These are phyloP conservation scores for Drosophila setifemur DNA, from an alignment of 1,140 invertebrate genomes.

Conservation along the genomic window DNA sequence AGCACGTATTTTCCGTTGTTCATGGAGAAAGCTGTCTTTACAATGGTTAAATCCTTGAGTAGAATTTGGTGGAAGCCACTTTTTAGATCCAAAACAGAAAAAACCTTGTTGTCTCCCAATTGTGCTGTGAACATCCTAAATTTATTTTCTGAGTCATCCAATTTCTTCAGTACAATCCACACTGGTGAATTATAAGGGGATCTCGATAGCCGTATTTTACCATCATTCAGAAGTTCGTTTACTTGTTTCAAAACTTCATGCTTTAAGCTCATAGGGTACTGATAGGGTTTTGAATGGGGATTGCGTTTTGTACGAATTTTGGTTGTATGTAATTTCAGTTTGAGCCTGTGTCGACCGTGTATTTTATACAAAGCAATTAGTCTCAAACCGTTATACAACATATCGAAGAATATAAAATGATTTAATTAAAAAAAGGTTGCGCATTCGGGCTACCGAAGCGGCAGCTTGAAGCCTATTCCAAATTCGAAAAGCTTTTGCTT, in stretches of 20 bases:
- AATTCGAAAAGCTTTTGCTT: too few relatives aligned
- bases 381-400: too few relatives aligned
- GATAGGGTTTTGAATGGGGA: not conserved
- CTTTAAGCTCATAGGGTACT: not conserved
- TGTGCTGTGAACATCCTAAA: not conserved
- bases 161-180: not conserved
- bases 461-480: too few relatives aligned
- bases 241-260: not conserved
- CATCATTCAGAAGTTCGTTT: not conserved
- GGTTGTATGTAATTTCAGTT: too few relatives aligned
- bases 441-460: too few relatives aligned
- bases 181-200: not conserved
- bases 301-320: too few relatives aligned
- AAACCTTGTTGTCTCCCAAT: slow-evolving; percentile 5
- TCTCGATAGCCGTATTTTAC: not conserved
- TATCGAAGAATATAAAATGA: too few relatives aligned
- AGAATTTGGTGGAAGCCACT: not conserved
- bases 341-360: too few relatives aligned
- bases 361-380: too few relatives aligned
- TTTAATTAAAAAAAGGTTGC: too few relatives aligned
- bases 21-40: not conserved
- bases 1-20: not conserved
- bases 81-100: slow-evolving; percentile 4
- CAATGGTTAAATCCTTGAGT: not conserved
- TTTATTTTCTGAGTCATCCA: not conserved